Evolutionary conservation across 2,888 invertebrate species (phyloP).

Genomic region (Lumbricus terrestris): DNA sequence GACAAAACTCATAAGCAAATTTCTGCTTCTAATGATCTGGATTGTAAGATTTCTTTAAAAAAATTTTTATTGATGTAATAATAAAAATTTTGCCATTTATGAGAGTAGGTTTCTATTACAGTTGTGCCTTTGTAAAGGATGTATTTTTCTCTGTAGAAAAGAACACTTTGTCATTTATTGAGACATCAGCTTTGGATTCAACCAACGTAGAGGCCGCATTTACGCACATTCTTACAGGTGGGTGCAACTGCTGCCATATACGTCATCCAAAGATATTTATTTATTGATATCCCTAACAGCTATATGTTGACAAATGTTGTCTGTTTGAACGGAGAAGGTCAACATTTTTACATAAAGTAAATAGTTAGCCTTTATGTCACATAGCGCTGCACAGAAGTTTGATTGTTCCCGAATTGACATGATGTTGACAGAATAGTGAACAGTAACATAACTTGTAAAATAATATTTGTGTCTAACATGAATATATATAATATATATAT

Average conservation of each 20-base stretch:
- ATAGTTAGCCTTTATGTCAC: not conserved
- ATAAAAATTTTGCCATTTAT: not conserved
- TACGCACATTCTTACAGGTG: constrained; percentile 95
- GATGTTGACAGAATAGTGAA: too few relatives aligned
- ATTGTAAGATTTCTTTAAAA: too few relatives aligned
- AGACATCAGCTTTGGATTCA: constrained; percentile 98
- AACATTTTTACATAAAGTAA: not conserved
- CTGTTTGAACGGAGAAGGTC: not conserved
- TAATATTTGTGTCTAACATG: not conserved
- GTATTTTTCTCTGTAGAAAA: constrained; percentile 65
- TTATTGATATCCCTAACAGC: not conserved
- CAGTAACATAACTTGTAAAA: not conserved
- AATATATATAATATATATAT: not conserved
- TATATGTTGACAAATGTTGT: not conserved
- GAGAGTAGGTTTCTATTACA: not conserved
- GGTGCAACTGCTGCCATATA: constrained; percentile 22
- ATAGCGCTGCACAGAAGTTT: not conserved
- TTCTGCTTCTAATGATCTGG: not conserved
- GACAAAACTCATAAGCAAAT: not conserved
- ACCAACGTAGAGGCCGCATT: constrained; percentile 99
- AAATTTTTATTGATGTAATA: not conserved
- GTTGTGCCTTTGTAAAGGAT: not conserved
- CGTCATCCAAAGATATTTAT: not conserved
- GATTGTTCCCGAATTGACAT: not conserved
- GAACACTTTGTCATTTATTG: constrained; percentile 94